Evolutionary conservation across 2,888 invertebrate genomes (phyloP).

Genomic region (Drosophila buzzatii): DNA sequence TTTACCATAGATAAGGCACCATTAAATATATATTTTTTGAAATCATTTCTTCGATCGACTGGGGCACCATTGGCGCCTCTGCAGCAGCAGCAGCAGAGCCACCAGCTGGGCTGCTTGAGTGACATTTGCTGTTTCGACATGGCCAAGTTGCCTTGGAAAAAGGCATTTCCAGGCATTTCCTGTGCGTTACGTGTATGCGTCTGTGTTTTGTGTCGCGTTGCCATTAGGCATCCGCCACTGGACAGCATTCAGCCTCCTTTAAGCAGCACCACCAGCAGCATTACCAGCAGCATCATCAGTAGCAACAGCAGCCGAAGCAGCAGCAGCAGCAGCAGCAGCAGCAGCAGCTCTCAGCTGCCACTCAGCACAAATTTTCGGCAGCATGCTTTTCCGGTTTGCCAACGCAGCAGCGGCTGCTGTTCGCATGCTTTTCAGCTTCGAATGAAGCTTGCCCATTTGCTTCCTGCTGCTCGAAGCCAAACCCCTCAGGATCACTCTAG

Average conservation of each 20-base stretch:
- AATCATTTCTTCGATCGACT: slow-evolving; percentile 4
- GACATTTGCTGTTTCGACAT: slow-evolving; percentile 31
- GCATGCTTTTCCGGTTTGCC: slow-evolving; percentile 77
- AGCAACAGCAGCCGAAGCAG: slow-evolving; percentile 28
- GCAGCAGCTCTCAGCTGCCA: slow-evolving; percentile 66
- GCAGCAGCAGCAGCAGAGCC: slow-evolving; percentile 8
- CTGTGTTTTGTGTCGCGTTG: slow-evolving; percentile 68
- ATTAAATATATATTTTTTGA: background rate
- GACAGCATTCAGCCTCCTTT: slow-evolving; percentile 41
- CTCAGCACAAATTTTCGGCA: slow-evolving; percentile 80
- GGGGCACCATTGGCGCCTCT: slow-evolving; percentile 16
- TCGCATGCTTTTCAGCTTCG: slow-evolving; percentile 40
- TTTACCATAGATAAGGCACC: background rate
- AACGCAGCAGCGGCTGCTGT: slow-evolving; percentile 54
- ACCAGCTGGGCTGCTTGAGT: slow-evolving; percentile 31
- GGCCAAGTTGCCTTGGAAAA: slow-evolving; percentile 34
- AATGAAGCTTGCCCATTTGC: slow-evolving; percentile 15
- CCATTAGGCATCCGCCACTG: slow-evolving; percentile 76
- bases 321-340: slow-evolving; percentile 27
- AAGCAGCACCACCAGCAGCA: slow-evolving; percentile 33
- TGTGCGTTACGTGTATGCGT: slow-evolving; percentile 41
- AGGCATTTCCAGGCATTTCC: slow-evolving; percentile 69
- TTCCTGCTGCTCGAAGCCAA: slow-evolving; percentile 15
- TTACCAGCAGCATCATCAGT: slow-evolving; percentile 7
- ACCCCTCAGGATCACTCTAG: slow-evolving; percentile 61